Evolutionary conservation across 2,113 vertebrate species (phyloP).

Genomic region (Tupaia tana): DNA sequence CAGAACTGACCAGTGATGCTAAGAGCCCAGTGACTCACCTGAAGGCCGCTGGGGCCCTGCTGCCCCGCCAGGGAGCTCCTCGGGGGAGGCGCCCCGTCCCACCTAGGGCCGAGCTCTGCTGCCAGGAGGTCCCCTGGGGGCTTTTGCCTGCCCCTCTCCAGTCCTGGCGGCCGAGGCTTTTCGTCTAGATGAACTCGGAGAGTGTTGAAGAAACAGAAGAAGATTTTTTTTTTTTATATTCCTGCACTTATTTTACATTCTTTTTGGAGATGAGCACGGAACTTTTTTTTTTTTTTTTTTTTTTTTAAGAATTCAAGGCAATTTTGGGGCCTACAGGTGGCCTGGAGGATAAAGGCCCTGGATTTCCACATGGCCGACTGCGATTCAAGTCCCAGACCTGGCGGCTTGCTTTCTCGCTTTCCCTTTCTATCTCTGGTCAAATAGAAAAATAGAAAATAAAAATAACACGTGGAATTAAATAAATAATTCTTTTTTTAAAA

Average conservation of each 20-base stretch:
- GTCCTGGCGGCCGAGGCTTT: not conserved
- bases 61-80: no score
- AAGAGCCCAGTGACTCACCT: not conserved
- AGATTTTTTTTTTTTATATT: not conserved
- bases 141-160: not conserved
- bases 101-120: not conserved
- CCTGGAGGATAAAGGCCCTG: no score
- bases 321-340: no score
- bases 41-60: not conserved
- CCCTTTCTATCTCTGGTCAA: no score
- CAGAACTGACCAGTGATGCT: constrained; percentile 32
- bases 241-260: not conserved
- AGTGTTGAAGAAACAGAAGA: not conserved
- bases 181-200: not conserved
- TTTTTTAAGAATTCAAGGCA: not conserved
- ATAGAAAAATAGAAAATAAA: no score
- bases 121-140: not conserved
- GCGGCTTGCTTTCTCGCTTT: no score
- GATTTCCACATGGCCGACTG: no score
- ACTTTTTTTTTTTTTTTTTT: no score
- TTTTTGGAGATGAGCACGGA: not conserved
- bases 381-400: no score
- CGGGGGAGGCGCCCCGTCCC: not conserved
- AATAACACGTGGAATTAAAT: no score
- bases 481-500: no score